Conservation (phyloP, 2,113 vertebrate species). For the Polyodon spathula region DNA sequence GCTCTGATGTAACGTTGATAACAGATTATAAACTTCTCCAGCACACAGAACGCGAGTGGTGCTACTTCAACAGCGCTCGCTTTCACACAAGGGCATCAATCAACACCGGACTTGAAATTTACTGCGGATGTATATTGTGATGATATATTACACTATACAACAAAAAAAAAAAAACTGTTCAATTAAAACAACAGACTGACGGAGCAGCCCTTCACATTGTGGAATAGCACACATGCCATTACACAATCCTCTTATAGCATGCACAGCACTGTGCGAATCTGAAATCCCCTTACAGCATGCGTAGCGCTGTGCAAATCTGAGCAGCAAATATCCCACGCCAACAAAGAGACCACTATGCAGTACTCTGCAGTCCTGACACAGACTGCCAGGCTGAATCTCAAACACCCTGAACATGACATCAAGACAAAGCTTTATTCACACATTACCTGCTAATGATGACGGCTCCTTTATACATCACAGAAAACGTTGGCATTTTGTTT, state of each 20-base stretch:
- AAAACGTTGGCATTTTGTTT: constrained; percentile 64
- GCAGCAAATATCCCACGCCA: background rate
- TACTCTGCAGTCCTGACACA: background rate
- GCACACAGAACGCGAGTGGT: too few relatives aligned
- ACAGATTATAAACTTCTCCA: too few relatives aligned
- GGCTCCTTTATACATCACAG: constrained; percentile 69
- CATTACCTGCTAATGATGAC: constrained; percentile 70
- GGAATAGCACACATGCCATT: too few relatives aligned
- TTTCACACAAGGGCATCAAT: too few relatives aligned
- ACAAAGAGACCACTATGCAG: background rate
- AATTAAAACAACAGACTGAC: too few relatives aligned
- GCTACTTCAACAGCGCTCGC: too few relatives aligned
- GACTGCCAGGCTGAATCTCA: background rate
- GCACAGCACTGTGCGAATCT: background rate
- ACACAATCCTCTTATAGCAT: background rate
- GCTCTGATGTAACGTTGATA: too few relatives aligned
- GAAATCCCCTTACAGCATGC: background rate
- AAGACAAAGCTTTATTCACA: background rate
- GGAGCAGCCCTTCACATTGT: too few relatives aligned
- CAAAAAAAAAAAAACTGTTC: too few relatives aligned
- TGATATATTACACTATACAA: too few relatives aligned
- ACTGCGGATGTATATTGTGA: too few relatives aligned
- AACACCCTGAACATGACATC: background rate
- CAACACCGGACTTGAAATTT: too few relatives aligned
- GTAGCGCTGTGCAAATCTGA: background rate